These are phyloP conservation scores for Riparia riparia DNA, from an alignment of 2,113 vertebrate genomes.

Conservation along the genomic window DNA sequence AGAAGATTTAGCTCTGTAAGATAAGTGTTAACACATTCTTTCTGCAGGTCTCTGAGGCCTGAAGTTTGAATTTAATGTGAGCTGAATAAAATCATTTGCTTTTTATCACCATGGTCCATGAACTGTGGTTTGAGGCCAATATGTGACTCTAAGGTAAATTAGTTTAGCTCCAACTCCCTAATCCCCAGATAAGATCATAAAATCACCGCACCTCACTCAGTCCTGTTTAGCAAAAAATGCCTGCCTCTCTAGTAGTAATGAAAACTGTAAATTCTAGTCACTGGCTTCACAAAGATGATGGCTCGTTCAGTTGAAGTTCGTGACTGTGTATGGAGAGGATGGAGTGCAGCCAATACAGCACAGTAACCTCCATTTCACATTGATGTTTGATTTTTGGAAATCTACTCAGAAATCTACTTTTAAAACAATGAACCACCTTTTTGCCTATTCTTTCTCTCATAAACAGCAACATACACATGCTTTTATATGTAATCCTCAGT, in stretches of 20 bases:
- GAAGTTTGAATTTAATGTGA: conserved; percentile 69
- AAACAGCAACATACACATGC: neutral
- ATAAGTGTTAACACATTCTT: conserved; percentile 71
- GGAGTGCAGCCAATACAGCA: neutral
- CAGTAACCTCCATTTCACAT: neutral
- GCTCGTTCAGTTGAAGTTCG: neutral
- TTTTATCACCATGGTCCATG: conserved; percentile 76
- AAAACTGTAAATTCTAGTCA: conserved; percentile 19
- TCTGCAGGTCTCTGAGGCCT: conserved; percentile 58
- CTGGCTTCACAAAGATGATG: conserved; percentile 5
- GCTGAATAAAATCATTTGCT: conserved; percentile 73
- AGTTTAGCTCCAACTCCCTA: conserved; percentile 56
- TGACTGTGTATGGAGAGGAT: neutral
- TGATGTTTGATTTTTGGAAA: neutral
- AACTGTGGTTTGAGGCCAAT: conserved; percentile 59
- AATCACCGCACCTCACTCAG: conserved; percentile 61
- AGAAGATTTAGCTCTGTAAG: conserved; percentile 47
- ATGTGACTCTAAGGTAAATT: conserved; percentile 62
- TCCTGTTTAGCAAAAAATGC: conserved; percentile 55
- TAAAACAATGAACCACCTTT: neutral
- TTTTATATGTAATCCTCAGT: neutral
- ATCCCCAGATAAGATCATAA: conserved; percentile 59
- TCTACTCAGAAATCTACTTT: neutral
- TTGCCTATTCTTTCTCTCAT: neutral
- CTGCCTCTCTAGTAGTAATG: conserved; percentile 2